These are phyloP conservation scores for Chaetops frenatus DNA, from an alignment of 2,113 vertebrate genomes.

Conservation along the genomic window DNA sequence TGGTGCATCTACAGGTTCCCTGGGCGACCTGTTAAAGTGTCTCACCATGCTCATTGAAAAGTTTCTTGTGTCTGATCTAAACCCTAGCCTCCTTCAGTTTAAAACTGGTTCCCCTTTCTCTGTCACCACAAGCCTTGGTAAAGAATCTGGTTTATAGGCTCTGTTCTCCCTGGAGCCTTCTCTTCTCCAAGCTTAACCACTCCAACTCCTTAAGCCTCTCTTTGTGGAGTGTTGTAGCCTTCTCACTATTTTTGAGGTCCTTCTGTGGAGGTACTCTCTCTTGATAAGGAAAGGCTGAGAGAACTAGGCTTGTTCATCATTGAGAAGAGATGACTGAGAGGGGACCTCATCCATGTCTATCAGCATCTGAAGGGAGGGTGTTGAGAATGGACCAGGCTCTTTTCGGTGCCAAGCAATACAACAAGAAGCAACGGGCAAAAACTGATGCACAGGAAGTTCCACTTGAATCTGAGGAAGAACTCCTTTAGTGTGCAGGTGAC, in stretches of 20 bases:
- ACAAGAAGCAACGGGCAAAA: neutral
- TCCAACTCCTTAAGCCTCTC: neutral
- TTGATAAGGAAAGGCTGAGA: neutral
- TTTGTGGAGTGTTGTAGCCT: neutral
- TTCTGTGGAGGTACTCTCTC: neutral
- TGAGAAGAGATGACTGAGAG: neutral
- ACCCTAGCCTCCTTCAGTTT: neutral
- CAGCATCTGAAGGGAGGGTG: neutral
- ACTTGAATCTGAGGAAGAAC: neutral
- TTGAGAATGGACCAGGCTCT: neutral
- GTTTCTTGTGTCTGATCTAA: neutral
- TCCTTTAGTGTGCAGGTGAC: neutral
- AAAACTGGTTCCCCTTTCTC: neutral
- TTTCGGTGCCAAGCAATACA: neutral
- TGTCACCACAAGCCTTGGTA: neutral
- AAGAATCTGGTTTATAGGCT: neutral
- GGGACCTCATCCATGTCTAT: too few relatives aligned
- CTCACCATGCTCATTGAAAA: neutral
- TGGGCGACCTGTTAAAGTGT: neutral
- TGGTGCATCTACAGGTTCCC: neutral
- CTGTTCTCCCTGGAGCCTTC: neutral
- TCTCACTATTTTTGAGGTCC: neutral
- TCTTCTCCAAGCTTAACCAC: neutral
- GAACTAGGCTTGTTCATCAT: neutral
- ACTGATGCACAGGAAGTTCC: neutral